Base-by-base conservation (phyloP, 2,113 vertebrate species). In the Mesoclemmys tuberculata region DNA sequence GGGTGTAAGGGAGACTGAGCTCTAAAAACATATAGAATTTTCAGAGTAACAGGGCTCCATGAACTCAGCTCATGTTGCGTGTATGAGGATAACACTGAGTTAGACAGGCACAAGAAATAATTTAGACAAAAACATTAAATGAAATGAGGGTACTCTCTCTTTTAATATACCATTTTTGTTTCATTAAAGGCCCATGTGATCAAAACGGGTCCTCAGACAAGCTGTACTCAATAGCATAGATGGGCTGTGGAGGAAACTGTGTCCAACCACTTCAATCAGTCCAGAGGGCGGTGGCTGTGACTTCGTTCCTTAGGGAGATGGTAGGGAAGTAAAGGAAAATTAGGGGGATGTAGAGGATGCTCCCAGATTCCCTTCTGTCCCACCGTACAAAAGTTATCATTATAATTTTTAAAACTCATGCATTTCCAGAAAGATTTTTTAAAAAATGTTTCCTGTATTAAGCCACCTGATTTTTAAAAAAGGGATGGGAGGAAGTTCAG, bases 311-410 rank as follows among this genome's bases (percentile, higher is more conserved):
- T 12, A 74, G 2, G 10, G 31, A n/a, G 68, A 61, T 18, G 75
- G 13, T 3, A 68, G 26, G 7, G 10, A 90, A 91, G 8, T 6
- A 71, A 94, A 82, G 31, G 80, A 86, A 55, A 90, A 88, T 61
- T 71, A 56, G 14, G 11, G 56, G 77, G 19, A 44, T 31, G 3
- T 1, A 5, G 2, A 78, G 86, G 1, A 22, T 74, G 4, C 46
- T 74, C 8, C 1, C 2, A 44, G 1, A 0, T 82, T 44, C 29
- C 4, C 2, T 79, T 75, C 55, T 24, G n/a, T 91, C n/a, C 5
- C 5, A n/a, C 10, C 1, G 4, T 13, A 44, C 0, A 71, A 88
- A 95, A 87, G 2, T 5, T 6, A 54, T 0, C 5, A 2, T 0
- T 75, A 26, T 10, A 4, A 1, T 3, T 68, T 77, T 82, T 31